Conservation (phyloP, 2,888 invertebrate genomes). For the Isotomurus palustris region DNA sequence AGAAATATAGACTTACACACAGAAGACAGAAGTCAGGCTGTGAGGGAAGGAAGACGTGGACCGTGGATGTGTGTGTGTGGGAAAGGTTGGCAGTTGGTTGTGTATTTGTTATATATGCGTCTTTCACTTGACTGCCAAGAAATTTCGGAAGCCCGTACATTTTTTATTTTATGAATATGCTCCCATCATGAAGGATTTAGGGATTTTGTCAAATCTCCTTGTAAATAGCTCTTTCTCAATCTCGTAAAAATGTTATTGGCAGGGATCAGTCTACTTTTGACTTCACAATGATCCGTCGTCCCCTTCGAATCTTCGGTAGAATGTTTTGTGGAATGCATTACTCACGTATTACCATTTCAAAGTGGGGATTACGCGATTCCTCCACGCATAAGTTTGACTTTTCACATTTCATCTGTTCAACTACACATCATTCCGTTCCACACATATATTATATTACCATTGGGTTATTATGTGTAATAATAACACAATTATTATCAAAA, state of each 20-base stretch:
- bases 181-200: constrained; percentile 10
- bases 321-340: too few relatives aligned
- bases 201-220: constrained; percentile 9
- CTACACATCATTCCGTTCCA: too few relatives aligned
- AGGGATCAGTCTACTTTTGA: constrained; percentile 1
- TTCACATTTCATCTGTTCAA: too few relatives aligned
- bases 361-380: too few relatives aligned
- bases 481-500: too few relatives aligned
- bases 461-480: too few relatives aligned
- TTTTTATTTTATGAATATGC: constrained; percentile 14
- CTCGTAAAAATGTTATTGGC: constrained; percentile 13
- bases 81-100: not conserved
- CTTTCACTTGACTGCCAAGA: constrained; percentile 2
- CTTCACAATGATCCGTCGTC: too few relatives aligned
- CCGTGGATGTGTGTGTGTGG: not conserved
- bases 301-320: too few relatives aligned
- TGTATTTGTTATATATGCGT: not conserved
- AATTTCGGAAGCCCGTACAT: not conserved
- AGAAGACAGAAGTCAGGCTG: not conserved
- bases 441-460: too few relatives aligned
- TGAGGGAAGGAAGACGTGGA: not conserved
- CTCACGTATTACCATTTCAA: too few relatives aligned
- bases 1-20: not conserved
- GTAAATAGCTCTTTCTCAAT: constrained; percentile 10
- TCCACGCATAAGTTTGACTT: too few relatives aligned